These are phyloP conservation scores for Psittacus erithacus DNA, from an alignment of 2,113 vertebrate species.

Conservation along the genomic window DNA sequence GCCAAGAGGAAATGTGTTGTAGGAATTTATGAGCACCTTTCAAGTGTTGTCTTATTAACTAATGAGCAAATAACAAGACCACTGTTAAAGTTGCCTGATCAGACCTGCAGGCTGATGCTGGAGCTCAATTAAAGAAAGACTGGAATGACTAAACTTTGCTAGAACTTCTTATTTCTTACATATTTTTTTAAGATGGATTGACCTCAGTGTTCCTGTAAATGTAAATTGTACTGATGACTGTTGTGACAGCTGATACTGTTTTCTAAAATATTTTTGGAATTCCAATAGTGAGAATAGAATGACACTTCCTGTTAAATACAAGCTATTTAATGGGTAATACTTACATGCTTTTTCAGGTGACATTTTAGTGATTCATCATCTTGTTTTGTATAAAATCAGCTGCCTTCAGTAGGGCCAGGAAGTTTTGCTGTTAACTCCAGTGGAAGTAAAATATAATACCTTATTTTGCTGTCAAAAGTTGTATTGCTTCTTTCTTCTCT, in stretches of 20 bases:
- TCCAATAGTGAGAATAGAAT: background rate
- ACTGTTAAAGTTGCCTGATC: background rate
- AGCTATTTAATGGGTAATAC: background rate
- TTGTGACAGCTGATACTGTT: background rate
- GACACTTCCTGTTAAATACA: constrained; percentile 8
- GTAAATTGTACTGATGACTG: constrained; percentile 14
- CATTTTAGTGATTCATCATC: background rate
- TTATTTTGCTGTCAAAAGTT: constrained; percentile 39
- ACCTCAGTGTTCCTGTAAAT: constrained; percentile 2
- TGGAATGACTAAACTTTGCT: background rate
- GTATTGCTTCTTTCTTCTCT: constrained; percentile 13
- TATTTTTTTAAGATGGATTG: constrained; percentile 16
- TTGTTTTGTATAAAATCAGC: constrained; percentile 24
- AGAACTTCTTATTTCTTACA: background rate
- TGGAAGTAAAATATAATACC: constrained; percentile 39
- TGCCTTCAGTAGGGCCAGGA: background rate
- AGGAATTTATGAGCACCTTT: constrained; percentile 26
- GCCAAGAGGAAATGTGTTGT: background rate
- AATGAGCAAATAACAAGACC: constrained; percentile 11
- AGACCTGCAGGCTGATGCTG: background rate
- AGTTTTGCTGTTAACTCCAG: background rate
- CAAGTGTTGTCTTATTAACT: background rate
- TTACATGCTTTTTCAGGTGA: background rate
- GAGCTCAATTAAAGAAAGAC: constrained; percentile 32
- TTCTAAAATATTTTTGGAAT: constrained; percentile 6